Conservation (phyloP, 2,797 vertebrate genomes). For the Melanotaenia pygmaea region DNA sequence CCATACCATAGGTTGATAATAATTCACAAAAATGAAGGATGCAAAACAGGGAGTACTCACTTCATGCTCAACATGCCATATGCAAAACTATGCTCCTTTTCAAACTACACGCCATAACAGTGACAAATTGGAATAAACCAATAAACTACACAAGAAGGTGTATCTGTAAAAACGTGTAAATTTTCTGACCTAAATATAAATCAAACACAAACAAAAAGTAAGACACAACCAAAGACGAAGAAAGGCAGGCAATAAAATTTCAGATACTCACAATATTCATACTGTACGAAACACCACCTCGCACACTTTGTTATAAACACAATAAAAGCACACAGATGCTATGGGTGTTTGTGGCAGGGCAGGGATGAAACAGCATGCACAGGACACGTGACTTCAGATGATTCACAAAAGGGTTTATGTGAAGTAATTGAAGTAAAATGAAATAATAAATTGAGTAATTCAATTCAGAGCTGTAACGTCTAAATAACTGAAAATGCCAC, state of each 20-base stretch:
- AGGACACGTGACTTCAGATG: conserved; percentile 32
- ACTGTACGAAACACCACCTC: conserved; percentile 32
- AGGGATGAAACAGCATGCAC: conserved; percentile 50
- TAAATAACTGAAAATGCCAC: conserved; percentile 44
- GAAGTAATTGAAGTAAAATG: not conserved
- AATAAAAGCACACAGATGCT: conserved; percentile 43
- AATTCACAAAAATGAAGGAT: conserved; percentile 49
- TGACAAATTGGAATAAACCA: conserved; percentile 10
- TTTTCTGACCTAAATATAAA: conserved; percentile 24
- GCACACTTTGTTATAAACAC: conserved; percentile 18
- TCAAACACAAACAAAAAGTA: conserved; percentile 39
- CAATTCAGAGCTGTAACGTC: conserved; percentile 1
- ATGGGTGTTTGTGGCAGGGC: conserved; percentile 12
- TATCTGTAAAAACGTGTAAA: not conserved
- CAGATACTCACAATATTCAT: conserved; percentile 29
- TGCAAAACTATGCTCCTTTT: conserved; percentile 10
- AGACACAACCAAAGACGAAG: conserved; percentile 21
- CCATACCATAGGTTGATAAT: conserved; percentile 52
- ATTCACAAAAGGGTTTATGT: conserved; percentile 22
- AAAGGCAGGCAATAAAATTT: conserved; percentile 42
- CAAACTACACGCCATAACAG: not conserved
- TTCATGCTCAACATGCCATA: conserved; percentile 73
- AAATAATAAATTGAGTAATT: conserved; percentile 4
- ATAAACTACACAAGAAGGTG: conserved; percentile 15
- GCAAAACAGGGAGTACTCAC: conserved; percentile 42